A percentile compares a stretch with the other conserved stretches of the same genome.
phyloP scores from a whole-genome alignment of 2,113 vertebrate genomes.

The Boulengeromyrus knoepffleri region DNA sequence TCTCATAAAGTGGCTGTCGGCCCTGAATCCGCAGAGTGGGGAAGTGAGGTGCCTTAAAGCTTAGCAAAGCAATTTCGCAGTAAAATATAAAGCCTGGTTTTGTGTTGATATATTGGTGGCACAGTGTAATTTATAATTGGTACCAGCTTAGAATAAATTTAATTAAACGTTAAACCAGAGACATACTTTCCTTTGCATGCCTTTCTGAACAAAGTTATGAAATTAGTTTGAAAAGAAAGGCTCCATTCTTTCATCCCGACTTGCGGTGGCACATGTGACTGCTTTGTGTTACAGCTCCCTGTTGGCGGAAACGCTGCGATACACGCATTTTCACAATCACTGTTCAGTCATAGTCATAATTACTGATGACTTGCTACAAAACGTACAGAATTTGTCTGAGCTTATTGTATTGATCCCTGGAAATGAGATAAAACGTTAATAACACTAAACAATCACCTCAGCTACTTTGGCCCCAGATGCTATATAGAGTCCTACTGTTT shows the following conservation, averaged over 20 bases:
- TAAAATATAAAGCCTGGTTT: not conserved
- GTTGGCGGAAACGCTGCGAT: not conserved
- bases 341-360: not conserved
- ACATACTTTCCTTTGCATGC: not conserved
- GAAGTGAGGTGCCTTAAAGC: not conserved
- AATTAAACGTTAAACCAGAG: not conserved
- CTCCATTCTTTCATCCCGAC: not conserved
- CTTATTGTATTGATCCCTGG: not conserved
- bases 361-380: not conserved
- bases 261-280: not conserved
- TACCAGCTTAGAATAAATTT: not conserved
- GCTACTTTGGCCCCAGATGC: not conserved
- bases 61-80: not conserved
- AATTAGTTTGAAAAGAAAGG: not conserved
- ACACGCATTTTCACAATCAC: not conserved
- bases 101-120: not conserved
- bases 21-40: not conserved
- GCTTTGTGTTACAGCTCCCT: not conserved
- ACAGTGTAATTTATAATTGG: not conserved
- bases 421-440: not conserved
- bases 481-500: not conserved
- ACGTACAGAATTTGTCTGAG: not conserved
- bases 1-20: not conserved
- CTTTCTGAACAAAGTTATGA: not conserved
- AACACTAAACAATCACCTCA: not conserved